Percentiles rank a stretch among this genome's conserved stretches.
These are phyloP conservation scores for Cremastinae sp. DNA, from an alignment of 2,888 invertebrate species.

Conservation along the genomic window DNA sequence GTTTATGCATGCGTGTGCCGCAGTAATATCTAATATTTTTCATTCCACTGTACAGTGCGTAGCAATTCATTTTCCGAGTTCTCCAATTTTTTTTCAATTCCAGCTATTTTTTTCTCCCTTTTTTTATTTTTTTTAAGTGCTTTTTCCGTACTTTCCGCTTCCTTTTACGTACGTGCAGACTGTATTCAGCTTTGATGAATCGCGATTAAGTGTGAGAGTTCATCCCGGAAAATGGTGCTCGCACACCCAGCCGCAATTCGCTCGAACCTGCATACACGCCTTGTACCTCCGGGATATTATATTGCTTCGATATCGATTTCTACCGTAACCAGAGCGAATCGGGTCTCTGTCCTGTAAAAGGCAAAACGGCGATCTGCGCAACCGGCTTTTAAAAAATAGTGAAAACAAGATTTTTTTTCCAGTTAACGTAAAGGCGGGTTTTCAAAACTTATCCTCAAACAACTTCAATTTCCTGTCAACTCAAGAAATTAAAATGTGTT, in stretches of 20 bases:
- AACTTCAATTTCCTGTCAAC: too few relatives aligned
- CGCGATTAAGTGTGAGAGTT: slow-evolving; percentile 46
- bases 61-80: slow-evolving; percentile 32
- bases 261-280: slow-evolving; percentile 9
- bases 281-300: slow-evolving; percentile 25
- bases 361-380: not conserved
- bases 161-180: slow-evolving; percentile 30
- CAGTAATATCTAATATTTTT: slow-evolving; percentile 43
- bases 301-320: slow-evolving; percentile 35
- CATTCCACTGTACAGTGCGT: slow-evolving; percentile 26
- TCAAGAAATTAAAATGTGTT: too few relatives aligned
- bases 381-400: not conserved
- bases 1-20: slow-evolving; percentile 1
- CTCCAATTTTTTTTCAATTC: slow-evolving; percentile 15
- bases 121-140: slow-evolving; percentile 20
- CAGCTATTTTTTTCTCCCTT: slow-evolving; percentile 7
- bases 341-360: not conserved
- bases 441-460: too few relatives aligned
- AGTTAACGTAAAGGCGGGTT: too few relatives aligned
- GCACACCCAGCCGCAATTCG: not conserved
- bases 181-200: slow-evolving; percentile 61
- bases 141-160: slow-evolving; percentile 4
- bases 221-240: not conserved
- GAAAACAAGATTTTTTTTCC: not conserved
- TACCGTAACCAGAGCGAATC: slow-evolving; percentile 8